Conservation (phyloP, 2,888 invertebrate genomes). For the Empis stercorea region DNA sequence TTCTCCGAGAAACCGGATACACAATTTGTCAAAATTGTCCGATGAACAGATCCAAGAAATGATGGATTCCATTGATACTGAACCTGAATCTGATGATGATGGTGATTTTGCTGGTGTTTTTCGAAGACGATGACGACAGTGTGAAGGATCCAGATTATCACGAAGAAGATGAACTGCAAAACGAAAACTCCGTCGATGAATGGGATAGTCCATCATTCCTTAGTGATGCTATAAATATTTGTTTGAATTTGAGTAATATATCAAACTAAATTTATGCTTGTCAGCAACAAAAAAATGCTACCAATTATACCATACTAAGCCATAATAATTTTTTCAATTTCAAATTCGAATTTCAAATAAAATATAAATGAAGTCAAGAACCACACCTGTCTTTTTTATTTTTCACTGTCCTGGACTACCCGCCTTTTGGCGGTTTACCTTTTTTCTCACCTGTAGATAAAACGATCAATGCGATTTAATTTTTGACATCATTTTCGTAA, state of each 20-base stretch:
- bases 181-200: too few species aligned
- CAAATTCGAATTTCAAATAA: neutral
- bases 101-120: too few species aligned
- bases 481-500: neutral
- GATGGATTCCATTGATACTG: too few species aligned
- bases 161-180: too few species aligned
- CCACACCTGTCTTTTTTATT: neutral
- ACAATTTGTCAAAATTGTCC: too few species aligned
- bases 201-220: too few species aligned
- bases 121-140: too few species aligned
- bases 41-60: too few species aligned
- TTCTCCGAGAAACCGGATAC: too few species aligned
- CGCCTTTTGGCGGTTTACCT: conserved; percentile 1
- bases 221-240: too few species aligned
- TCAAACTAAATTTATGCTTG: conserved; percentile 6
- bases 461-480: neutral
- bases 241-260: conserved; percentile 1
- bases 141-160: too few species aligned
- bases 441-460: neutral
- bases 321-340: neutral
- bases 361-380: neutral
- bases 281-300: conserved; percentile 7
- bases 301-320: conserved; percentile 3
- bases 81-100: too few species aligned
- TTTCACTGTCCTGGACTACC: neutral